Base-by-base conservation (phyloP, 2,797 vertebrate species). In the Enteromius unitaeniatus region DNA sequence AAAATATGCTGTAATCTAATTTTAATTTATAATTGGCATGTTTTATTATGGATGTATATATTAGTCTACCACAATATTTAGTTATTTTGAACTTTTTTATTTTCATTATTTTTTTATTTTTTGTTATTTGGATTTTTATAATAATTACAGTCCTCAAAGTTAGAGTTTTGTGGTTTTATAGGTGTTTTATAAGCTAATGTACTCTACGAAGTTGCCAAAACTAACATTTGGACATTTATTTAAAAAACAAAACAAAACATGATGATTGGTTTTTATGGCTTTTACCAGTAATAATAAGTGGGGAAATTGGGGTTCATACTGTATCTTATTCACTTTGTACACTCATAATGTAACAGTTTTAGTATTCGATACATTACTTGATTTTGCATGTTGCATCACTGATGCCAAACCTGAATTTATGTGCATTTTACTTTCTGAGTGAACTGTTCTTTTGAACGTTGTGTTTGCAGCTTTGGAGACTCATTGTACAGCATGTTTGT, bases 401-500 rank as follows among this genome's bases (percentile, higher is more conserved):
- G 19, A 15, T 2, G 0, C 2, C 21, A 40, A n/a, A 4, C 19
- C 47, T 53, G 28, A 53, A 34, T 53, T 19, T 13, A 14, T 21
- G 72, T 53, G 10, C 11, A 34, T 49, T 49, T 64, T 8, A 51
- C n/a, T 51, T 4, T 55, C 26, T 19, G 14, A 2, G 15, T 51
- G n/a, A n/a, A 53, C 15, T 55, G 65, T 37, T 69, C 40, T n/a
- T 69, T 67, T 58, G 70, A 28, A 45, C 55, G 78, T 75, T 84
- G 47, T 55, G 21, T 37, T 58, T 23, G 42, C 74, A 47, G 64
- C 40, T 67, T 75, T 23, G 13, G 3, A n/a, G 31, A 76, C 34
- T 28, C 45, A 23, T 64, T 79, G 70, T 34, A 64, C 60, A 17
- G 60, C 31, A 49, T 81, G 55, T 85, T 74, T 85, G 53, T 58